Base-by-base conservation (phyloP, 2,888 invertebrate species). In the Kuschelorhynchus macadamiae region DNA sequence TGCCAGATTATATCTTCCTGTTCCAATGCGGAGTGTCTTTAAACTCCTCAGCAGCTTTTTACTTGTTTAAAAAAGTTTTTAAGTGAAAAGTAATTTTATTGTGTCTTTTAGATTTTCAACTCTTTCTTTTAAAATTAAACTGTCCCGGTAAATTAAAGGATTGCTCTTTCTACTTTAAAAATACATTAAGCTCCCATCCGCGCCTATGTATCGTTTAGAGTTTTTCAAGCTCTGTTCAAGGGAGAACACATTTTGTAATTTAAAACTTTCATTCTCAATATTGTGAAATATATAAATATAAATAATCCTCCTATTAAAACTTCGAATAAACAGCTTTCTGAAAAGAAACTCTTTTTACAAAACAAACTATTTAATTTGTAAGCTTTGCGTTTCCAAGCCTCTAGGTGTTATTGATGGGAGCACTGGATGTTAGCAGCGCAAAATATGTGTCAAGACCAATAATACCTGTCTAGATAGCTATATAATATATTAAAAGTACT, bases 1-100 rank as follows among this genome's bases (percentile, higher is more conserved):
- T 64, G 63, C 67, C 50, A 68, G 68, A 68, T 68, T 68, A 64
- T 59, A 68, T 68, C 68, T 68, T 57, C 62, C 56, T 57, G 50
- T 53, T 67, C 52, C 36, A 59, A 39, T 67, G 53, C 42, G 49
- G 50, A 57, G 67, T 42, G 21, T 50, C 50, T 50, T 60, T 50
- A 59, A 60, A 55, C 32, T 67, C 32, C 16, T 46, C 17, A 21
- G 33, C 42, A 59, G 60, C 66, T 59, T 60, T 65, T 59, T 39
- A 59, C 59, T 61, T 46, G 47, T 47, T 62, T 61, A 46, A 62
- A n/a, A 67, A 67, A 61, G 56, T 68, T 68, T 67, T 57, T 52
- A 68, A 68, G 61, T 60, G 50, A 67, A 67, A 56, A 67, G 67
- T 61, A 56, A 56, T 67, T 67, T 66, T 60, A 57, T 52, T 59